Evolutionary conservation across 2,888 invertebrate species (phyloP).

Genomic region (Thymelicus sylvestris): DNA sequence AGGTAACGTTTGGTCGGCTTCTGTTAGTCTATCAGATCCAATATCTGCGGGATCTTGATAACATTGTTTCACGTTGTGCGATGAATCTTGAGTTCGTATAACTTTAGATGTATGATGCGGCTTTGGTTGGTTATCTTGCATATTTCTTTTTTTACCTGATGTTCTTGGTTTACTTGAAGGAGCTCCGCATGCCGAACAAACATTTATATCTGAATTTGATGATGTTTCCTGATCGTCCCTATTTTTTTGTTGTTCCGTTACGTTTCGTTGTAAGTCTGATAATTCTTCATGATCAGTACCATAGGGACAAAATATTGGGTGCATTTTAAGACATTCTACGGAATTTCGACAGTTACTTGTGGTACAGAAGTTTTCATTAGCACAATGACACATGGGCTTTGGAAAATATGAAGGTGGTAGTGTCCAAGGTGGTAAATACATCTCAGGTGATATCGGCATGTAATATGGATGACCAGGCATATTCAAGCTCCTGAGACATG

Average conservation of each 20-base stretch:
- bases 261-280: neutral
- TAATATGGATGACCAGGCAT: slow-evolving; percentile 24
- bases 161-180: neutral
- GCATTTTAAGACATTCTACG: slow-evolving; percentile 18
- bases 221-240: neutral
- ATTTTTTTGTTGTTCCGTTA: neutral
- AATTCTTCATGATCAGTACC: neutral
- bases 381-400: slow-evolving; percentile 31
- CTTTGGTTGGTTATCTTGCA: neutral
- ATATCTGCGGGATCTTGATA: neutral
- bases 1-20: neutral
- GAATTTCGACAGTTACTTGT: slow-evolving; percentile 35
- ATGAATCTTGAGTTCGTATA: neutral
- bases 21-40: neutral
- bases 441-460: slow-evolving; percentile 18
- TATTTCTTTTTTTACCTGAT: neutral
- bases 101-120: neutral
- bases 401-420: slow-evolving; percentile 5
- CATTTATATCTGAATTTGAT: slow-evolving; percentile 3
- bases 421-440: slow-evolving; percentile 21
- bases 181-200: slow-evolving; percentile 11
- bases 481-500: slow-evolving; percentile 38
- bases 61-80: neutral
- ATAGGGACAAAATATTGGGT: slow-evolving; percentile 21
- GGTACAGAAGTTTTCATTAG: slow-evolving; percentile 38